These are phyloP conservation scores for Archegozetes longisetosus DNA, from an alignment of 1,140 invertebrate genomes.

Conservation along the genomic window DNA sequence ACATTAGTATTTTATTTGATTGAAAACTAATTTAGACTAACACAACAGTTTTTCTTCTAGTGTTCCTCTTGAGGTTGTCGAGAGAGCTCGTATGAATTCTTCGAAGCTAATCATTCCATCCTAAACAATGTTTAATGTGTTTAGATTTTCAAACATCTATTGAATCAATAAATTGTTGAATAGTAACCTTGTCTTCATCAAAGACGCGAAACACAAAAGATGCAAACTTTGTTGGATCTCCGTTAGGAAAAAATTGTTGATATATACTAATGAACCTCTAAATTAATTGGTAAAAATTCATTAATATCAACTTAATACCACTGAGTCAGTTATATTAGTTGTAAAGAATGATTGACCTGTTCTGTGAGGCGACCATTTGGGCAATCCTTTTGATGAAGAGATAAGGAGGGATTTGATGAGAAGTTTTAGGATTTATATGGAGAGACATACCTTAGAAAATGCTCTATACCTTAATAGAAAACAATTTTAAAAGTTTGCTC, in stretches of 20 bases:
- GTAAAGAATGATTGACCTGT: conserved; percentile 44
- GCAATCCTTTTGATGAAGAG: conserved; percentile 56
- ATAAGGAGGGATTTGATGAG: no score
- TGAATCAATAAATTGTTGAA: background rate
- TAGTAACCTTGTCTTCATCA: conserved; percentile 85
- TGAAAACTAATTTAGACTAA: no score
- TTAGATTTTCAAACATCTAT: background rate
- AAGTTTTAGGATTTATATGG: background rate
- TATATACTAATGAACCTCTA: conserved; percentile 98
- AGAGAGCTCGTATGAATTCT: conserved; percentile 86
- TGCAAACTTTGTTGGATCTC: conserved; percentile 93
- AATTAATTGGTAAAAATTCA: background rate
- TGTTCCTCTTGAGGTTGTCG: conserved; percentile 87
- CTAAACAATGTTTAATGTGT: conserved; percentile 35
- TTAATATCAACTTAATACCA: background rate
- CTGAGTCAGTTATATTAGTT: conserved; percentile 24
- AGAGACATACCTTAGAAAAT: background rate
- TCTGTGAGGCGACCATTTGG: conserved; percentile 78
- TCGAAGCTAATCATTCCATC: conserved; percentile 94
- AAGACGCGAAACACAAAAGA: conserved; percentile 93
- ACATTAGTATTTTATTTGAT: background rate
- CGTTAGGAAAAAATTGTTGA: conserved; percentile 96
- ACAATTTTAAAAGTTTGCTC: background rate
- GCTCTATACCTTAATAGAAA: background rate
- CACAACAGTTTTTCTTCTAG: conserved; percentile 90